These are phyloP conservation scores for Rhynchomys soricoides DNA, from an alignment of 2,113 vertebrate genomes.

Conservation along the genomic window DNA sequence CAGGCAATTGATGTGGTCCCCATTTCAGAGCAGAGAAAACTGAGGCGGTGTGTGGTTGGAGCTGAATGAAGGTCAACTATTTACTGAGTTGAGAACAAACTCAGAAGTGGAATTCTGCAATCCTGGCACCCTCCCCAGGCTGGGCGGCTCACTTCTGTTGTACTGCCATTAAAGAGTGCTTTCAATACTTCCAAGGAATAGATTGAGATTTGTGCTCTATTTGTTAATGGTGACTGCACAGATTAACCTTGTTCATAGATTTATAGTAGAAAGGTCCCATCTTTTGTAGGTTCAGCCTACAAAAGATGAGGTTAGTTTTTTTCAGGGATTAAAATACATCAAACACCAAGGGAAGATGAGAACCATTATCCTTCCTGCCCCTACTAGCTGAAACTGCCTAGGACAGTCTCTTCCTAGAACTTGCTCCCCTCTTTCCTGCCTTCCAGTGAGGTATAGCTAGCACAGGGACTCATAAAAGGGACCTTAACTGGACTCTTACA, in stretches of 20 bases:
- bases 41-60: neutral
- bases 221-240: neutral
- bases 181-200: neutral
- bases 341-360: neutral
- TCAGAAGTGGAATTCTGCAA: neutral
- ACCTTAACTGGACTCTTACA: too few relatives aligned
- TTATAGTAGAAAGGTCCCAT: neutral
- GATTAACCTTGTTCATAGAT: neutral
- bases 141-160: neutral
- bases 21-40: conserved; percentile 52
- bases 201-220: neutral
- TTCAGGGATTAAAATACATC: neutral
- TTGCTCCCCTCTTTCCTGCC: neutral
- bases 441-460: neutral
- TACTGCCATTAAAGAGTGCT: neutral
- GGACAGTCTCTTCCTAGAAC: neutral
- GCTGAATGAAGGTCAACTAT: neutral
- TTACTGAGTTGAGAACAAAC: neutral
- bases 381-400: neutral
- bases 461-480: neutral
- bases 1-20: neutral
- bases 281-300: neutral
- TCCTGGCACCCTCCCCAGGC: neutral
- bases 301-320: neutral
- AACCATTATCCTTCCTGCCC: neutral